Evolutionary conservation across 2,797 vertebrate species (phyloP).

Genomic region (Poecilia wingei): DNA sequence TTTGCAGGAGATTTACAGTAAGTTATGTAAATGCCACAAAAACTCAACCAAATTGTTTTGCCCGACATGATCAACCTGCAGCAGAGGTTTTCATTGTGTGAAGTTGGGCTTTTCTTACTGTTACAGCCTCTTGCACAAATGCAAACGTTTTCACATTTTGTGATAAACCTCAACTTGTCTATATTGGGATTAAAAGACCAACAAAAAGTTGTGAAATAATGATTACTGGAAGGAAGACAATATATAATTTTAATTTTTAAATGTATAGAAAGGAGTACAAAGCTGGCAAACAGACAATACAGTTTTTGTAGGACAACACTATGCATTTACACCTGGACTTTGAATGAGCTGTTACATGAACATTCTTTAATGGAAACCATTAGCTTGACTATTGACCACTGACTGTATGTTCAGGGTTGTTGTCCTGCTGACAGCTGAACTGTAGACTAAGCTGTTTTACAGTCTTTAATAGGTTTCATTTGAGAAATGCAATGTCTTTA

Average conservation of each 20-base stretch:
- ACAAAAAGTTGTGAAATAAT: neutral
- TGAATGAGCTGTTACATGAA: neutral
- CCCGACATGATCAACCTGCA: neutral
- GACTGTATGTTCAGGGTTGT: too few species aligned
- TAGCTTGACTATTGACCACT: too few species aligned
- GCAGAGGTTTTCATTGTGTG: neutral
- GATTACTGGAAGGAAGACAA: neutral
- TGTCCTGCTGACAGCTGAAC: too few species aligned
- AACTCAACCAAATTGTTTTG: neutral
- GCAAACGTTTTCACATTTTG: neutral
- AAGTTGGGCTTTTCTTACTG: neutral
- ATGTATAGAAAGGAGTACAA: neutral
- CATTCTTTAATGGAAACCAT: neutral
- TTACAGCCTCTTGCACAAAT: neutral
- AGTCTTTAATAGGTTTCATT: too few species aligned
- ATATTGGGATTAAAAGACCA: neutral
- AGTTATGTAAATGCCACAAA: neutral
- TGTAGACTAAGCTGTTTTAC: too few species aligned
- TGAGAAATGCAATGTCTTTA: too few species aligned
- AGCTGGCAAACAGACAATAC: neutral
- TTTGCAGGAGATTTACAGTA: neutral
- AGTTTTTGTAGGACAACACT: too few species aligned
- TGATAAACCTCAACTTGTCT: neutral
- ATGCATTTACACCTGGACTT: too few species aligned
- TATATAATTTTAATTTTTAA: neutral